Evolutionary conservation across 2,113 vertebrate species (phyloP).

Genomic region (Bungarus multicinctus): DNA sequence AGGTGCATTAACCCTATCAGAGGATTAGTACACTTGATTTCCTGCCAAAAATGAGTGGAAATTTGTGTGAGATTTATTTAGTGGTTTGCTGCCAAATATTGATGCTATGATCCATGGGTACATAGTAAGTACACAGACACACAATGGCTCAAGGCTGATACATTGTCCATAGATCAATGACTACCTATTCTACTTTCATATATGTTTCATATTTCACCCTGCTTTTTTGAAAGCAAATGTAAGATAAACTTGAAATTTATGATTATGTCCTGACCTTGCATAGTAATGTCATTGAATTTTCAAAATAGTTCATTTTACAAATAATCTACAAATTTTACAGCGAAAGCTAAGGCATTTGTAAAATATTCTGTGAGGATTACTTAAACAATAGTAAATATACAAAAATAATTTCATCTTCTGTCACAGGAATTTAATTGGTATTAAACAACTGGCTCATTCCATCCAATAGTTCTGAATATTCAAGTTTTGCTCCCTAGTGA

Average conservation of each 20-base stretch:
- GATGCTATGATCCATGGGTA: not conserved
- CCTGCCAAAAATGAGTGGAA: not conserved
- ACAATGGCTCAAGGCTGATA: not conserved
- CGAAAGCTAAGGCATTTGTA: not conserved
- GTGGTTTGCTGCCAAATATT: not conserved
- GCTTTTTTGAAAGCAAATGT: not conserved
- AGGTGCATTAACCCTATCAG: not conserved
- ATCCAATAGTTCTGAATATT: not conserved
- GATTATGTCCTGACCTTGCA: not conserved
- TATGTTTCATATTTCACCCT: not conserved
- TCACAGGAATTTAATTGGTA: not conserved
- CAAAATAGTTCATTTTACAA: not conserved
- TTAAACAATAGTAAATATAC: not conserved
- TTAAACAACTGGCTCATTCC: not conserved
- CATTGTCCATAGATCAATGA: not conserved
- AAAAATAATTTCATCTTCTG: not conserved
- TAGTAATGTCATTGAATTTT: not conserved
- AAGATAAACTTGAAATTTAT: not conserved
- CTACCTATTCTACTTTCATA: not conserved
- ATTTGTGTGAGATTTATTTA: not conserved
- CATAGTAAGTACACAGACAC: not conserved
- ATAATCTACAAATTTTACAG: not conserved
- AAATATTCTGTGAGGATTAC: not conserved
- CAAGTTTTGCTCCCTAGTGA: not conserved
- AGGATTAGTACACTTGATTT: not conserved